Evolutionary conservation across 2,797 vertebrate species (phyloP).

Genomic region (Thaleichthys pacificus): DNA sequence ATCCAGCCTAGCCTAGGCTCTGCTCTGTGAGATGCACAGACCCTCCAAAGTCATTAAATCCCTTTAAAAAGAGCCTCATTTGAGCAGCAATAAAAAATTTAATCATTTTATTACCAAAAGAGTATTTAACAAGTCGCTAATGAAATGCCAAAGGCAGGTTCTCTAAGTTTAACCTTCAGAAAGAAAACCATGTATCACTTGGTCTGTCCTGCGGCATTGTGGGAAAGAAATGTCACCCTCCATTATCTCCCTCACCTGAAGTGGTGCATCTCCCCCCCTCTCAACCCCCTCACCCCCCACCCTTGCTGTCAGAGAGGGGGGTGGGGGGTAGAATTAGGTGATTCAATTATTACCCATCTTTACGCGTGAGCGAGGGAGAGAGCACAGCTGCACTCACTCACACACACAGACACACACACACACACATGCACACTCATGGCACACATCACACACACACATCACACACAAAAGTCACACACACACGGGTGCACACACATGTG

Average conservation of each 20-base stretch:
- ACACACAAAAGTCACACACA: constrained; percentile 1
- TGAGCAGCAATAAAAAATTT: constrained; percentile 99
- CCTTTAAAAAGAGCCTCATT: constrained; percentile 98
- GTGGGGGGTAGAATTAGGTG: constrained; percentile 86
- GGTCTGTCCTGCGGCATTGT: constrained; percentile 95
- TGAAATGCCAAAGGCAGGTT: constrained; percentile 99
- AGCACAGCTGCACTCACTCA: constrained; percentile 66
- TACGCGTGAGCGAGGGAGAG: constrained; percentile 94
- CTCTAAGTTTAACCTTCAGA: constrained; percentile 99
- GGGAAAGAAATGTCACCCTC: constrained; percentile 98
- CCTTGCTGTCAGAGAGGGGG: constrained; percentile 75
- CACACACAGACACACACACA: constrained; percentile 40
- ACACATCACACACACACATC: constrained; percentile 16
- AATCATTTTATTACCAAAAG: constrained; percentile 99
- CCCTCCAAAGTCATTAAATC: constrained; percentile 96
- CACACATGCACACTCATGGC: constrained; percentile 18
- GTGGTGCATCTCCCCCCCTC: constrained; percentile 79
- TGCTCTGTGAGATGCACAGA: constrained; percentile 83
- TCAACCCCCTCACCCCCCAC: constrained; percentile 71
- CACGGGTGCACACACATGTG: constrained; percentile 37
- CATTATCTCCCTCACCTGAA: constrained; percentile 94
- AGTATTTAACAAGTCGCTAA: constrained; percentile 99
- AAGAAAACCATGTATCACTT: constrained; percentile 97
- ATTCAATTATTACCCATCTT: constrained; percentile 99
- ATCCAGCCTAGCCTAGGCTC: constrained; percentile 80